phyloP scores from a whole-genome alignment of 2,888 invertebrate genomes.

The Leptinotarsa haldemani region DNA sequence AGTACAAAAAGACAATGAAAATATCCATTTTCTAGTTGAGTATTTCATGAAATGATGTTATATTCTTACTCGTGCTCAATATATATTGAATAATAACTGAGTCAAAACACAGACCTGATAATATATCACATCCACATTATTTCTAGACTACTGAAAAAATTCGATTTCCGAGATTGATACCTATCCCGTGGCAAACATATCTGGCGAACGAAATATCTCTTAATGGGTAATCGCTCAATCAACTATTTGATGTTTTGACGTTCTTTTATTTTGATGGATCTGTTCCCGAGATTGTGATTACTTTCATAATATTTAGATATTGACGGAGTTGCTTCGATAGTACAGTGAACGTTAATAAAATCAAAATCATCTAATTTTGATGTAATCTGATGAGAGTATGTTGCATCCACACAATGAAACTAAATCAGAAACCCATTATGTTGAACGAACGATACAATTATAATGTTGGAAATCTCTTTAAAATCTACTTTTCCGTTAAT shows the following conservation, averaged over 20 bases:
- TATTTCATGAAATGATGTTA: too few species aligned
- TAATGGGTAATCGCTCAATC: constrained; percentile 11
- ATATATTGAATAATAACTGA: too few species aligned
- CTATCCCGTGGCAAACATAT: neutral
- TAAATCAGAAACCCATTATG: too few species aligned
- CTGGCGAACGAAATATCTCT: neutral
- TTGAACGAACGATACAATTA: too few species aligned
- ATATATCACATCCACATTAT: neutral
- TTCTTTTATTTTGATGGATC: constrained; percentile 3
- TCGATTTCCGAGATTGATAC: neutral
- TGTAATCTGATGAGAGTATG: too few species aligned
- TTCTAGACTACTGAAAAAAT: neutral
- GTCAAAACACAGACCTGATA: too few species aligned
- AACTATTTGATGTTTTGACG: neutral
- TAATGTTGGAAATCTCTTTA: too few species aligned
- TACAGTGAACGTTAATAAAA: neutral
- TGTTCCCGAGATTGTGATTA: neutral
- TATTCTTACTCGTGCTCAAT: too few species aligned
- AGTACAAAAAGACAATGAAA: too few species aligned
- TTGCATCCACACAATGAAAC: too few species aligned
- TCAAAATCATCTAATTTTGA: neutral
- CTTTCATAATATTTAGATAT: neutral
- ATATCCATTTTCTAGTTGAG: too few species aligned
- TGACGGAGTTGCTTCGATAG: neutral
- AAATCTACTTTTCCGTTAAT: too few species aligned